Base-by-base conservation (phyloP, 2,113 vertebrate genomes). In the Pollimyrus isidori region DNA sequence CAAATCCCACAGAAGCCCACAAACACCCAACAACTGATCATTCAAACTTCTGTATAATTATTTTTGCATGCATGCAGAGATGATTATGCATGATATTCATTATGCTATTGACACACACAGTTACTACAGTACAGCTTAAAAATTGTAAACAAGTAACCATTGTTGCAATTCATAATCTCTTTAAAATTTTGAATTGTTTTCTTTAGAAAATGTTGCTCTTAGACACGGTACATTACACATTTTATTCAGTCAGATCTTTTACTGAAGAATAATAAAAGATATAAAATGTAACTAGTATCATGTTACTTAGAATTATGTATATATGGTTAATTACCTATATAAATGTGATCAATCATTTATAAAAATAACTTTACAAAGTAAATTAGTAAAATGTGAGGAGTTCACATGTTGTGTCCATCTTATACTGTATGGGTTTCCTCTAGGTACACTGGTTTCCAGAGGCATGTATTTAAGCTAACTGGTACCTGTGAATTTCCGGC, bases 1-100 rank as follows among this genome's bases (percentile, higher is more conserved):
- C 92, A 89, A 86, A 93, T 94, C 92, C 94, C 94, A 94, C 94
- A 93, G 92, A 94, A 94, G 92, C 92, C 94, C 94, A 95, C 92
- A 94, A 94, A 94, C 93, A 94, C 94, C 93, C 50, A 85, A 92
- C 93, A 93, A 95, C 92, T 94, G 93, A 93, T 91, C 93, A 93
- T 93, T 92, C 90, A 92, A 92, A 93, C 91, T 91, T 88, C 91
- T 89, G 92, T 92, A 94, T 94, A 93, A 93, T 94, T 90, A 94
- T 93, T 86, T 93, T 94, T 94, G 93, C 93, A 94, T 94, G 94
- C 93, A 91, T 85, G 91, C 89, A 88, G 92, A 92, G 92, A 93
- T 95, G 93, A 94, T 95, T 95, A 94, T 94, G 90, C 88, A 91
- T 91, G 6, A 15, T 80, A 80, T 39, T 80, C 39, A 19, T 91